A percentile compares a stretch with the other conserved stretches of the same genome.
Conservation (phyloP, 2,113 vertebrate genomes). For the Sakesphorus luctuosus region DNA sequence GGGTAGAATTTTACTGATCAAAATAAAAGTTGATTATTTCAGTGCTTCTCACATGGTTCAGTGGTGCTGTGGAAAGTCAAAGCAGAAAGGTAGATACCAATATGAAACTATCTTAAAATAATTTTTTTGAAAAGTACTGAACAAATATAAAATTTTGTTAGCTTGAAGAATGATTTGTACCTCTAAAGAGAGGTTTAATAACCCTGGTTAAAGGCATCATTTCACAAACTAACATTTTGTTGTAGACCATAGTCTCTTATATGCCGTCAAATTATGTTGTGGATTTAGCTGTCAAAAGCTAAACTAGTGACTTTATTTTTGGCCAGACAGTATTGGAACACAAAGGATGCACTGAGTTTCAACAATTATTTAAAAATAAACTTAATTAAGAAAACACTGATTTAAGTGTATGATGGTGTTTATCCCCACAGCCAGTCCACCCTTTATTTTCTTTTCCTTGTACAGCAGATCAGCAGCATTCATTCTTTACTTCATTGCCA, state of each 20-base stretch:
- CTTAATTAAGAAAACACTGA: background rate
- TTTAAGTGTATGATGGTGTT: background rate
- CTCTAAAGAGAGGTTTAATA: background rate
- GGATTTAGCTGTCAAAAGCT: background rate
- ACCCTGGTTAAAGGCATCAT: background rate
- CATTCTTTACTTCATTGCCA: too few relatives aligned
- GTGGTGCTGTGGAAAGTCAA: conserved; percentile 27
- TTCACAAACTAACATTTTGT: background rate
- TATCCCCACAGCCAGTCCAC: background rate
- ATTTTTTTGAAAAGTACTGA: background rate
- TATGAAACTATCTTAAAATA: background rate
- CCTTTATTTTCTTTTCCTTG: background rate
- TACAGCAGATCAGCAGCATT: background rate
- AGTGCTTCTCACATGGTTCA: background rate
- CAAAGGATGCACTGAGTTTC: background rate
- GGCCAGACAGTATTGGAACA: background rate
- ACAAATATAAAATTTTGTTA: background rate
- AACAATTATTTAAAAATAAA: background rate
- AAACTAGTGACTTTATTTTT: background rate
- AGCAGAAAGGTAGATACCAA: conserved; percentile 4
- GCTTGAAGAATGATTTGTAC: background rate
- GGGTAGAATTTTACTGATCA: background rate
- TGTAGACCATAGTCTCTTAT: background rate
- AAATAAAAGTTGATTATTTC: background rate
- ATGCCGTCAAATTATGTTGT: background rate